phyloP scores from a whole-genome alignment of 2,113 vertebrate species.

The Typhlomys cinereus region DNA sequence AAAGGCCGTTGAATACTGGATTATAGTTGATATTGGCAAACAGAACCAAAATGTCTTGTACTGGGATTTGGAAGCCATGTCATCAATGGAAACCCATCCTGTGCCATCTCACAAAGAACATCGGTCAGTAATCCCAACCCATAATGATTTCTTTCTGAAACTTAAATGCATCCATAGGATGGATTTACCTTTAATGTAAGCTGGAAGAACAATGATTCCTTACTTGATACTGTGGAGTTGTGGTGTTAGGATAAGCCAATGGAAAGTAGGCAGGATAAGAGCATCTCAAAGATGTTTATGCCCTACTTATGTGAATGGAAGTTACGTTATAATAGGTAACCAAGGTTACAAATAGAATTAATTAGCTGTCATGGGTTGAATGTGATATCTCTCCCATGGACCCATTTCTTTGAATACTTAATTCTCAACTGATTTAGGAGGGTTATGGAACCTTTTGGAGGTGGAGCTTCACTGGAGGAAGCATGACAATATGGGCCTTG shows the following conservation, averaged over 20 bases:
- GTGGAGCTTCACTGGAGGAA: too few species aligned
- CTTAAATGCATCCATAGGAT: neutral
- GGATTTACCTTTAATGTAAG: neutral
- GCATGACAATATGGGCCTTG: too few species aligned
- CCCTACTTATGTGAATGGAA: neutral
- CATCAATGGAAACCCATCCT: neutral
- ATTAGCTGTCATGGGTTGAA: neutral
- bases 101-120: neutral
- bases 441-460: too few species aligned
- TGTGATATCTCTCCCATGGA: too few species aligned
- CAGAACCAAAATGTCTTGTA: neutral
- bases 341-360: neutral
- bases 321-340: neutral
- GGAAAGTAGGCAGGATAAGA: neutral
- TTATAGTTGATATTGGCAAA: neutral
- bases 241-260: neutral
- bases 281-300: neutral
- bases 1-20: neutral
- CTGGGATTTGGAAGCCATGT: neutral
- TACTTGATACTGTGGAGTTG: neutral
- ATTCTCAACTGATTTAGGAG: too few species aligned
- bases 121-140: neutral
- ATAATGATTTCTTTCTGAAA: neutral
- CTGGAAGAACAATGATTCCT: neutral
- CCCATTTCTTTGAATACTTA: too few species aligned